Evolutionary conservation across 2,888 invertebrate genomes (phyloP), one percentile per base, ranked within the genome.

Genomic region (Diploptera punctata): DNA sequence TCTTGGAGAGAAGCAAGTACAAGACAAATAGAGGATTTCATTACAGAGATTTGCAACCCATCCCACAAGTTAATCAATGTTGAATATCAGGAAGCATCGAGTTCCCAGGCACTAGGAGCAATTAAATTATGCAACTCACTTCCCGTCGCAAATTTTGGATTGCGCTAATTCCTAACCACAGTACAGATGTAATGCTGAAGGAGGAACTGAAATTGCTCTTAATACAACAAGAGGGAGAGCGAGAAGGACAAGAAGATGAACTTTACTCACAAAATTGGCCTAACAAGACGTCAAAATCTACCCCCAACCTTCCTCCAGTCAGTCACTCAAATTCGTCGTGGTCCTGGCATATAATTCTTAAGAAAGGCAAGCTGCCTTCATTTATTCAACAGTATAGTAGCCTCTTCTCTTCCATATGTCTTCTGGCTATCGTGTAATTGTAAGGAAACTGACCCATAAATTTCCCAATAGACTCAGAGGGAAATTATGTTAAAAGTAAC

Each of bases 201-300:
- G 18, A 38, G 43, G 44, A 31, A 18, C 18, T 44, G 65, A 47
- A 65, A 65, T 65, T 65, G 65, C 65, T 65, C 65, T 65, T 65
- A 65, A 65, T 65, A 65, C 65, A 65, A 65, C 65, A 54, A 24
- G 33, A 33, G 33, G 5, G 7, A 33, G 33, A 10, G 33, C 7
- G 5, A 24, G 52, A 24, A 57, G 57, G 57, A 29, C 26, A 57
- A 13, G 52, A 19, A 52, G 62, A 21, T 62, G 62, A 62, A 62
- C 62, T 47, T 65, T 44, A 65, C 44, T 65, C 65, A 65, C 44
- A 65, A 65, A 65, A 65, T 65, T 65, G 65, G 65, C 47, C 47
- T 65, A 65, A 65, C 65, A 65, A 65, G 65, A 65, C 65, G 65
- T 65, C 65, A 65, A 65, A 65, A 65, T 65, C 65, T 47, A 65